Evolutionary conservation across 1,140 invertebrate species (phyloP), one percentile per base, ranked within the genome.

Genomic region (Drosophila equinoxialis): DNA sequence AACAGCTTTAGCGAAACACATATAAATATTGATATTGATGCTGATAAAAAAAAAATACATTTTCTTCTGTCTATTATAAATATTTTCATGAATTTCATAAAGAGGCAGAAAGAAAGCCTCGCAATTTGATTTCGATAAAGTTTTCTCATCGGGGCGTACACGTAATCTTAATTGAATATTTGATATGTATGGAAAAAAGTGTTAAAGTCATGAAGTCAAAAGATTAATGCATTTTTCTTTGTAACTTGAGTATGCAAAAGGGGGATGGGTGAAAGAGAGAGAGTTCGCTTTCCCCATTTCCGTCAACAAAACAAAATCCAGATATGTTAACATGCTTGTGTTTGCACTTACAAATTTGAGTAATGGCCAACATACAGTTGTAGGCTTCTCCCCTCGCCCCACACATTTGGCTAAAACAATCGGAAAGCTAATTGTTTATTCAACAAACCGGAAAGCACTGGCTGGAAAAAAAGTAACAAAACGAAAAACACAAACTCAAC

Each of bases 361-460:
- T 81, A 76, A 79, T 79, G 73, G 72, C 70, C 64, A 67, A 35
- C 54, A 23, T 39, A 64, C 57, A 54, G 54, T 10, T 51, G 45
- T 23, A 10, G 17, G 8, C 45, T 51, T 51, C 10, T 0, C 30
- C 23, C 3, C 23, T 26, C 10, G 2, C 45, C 17, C 17, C 30
- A 0, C 30, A 30, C 30, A 41, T n/a, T 37, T 62, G 30, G 42
- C 45, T 55, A 72, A 78, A 81, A 69, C 58, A 82, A 71, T 41
- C 54, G 74, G 76, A 84, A 64, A 70, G 39, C 75, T 64, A 71
- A 76, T 85, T 87, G 69, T 82, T 85, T 82, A 85, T 85, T 85
- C 74, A 85, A 73, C 75, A 68, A 72, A 48, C 59, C 82, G 83
- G 74, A 85, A 79, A 65, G 42, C 51, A 67, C 74, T 71, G 74